Base-by-base conservation (phyloP, 2,797 vertebrate genomes). In the Sphaeramia orbicularis region DNA sequence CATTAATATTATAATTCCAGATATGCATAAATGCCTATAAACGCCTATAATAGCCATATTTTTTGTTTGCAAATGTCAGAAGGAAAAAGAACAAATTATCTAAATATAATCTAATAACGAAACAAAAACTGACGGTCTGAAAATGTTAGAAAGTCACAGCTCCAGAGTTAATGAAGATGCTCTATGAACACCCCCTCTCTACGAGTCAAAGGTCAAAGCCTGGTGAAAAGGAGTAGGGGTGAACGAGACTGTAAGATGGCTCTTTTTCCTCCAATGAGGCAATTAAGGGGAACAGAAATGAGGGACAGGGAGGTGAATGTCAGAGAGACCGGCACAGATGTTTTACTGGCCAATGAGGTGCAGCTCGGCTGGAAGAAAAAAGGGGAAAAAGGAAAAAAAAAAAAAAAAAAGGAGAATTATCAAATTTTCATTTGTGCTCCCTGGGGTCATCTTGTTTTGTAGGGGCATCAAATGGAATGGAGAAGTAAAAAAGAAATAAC, bases 401-500 rank as follows among this genome's bases (percentile, higher is more conserved):
- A 32, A 43, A 65, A 48, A 85, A 88, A 94, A 93, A 90, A 48
- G 7, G 16, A 16, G 53, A 83, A 81, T 82, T 62, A 84, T 96
- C 87, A 94, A 94, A 96, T 95, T 96, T 97, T 96, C 94, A 96
- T 96, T 94, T 94, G 91, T 90, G 94, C 94, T 96, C 95, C 94
- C 94, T 76, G 89, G 93, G 95, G 96, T 96, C 94, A 87, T 95
- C 95, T 95, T 96, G 95, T 96, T 96, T 96, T 96, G 94, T 94
- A 92, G 94, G 93, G 94, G 95, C 95, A 97, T 98, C 95, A 98
- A 98, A 98, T 95, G 93, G 96, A 98, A 98, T 96, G 89, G 88
- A 94, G 92, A 95, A 96, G 94, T 95, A 94, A 94, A 96, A 94
- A 95, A 95, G 92, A 65, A 81, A 82, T 56, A 80, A 76, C 86